phyloP scores from a whole-genome alignment of 2,888 invertebrate genomes.

The Acleris emargana region DNA sequence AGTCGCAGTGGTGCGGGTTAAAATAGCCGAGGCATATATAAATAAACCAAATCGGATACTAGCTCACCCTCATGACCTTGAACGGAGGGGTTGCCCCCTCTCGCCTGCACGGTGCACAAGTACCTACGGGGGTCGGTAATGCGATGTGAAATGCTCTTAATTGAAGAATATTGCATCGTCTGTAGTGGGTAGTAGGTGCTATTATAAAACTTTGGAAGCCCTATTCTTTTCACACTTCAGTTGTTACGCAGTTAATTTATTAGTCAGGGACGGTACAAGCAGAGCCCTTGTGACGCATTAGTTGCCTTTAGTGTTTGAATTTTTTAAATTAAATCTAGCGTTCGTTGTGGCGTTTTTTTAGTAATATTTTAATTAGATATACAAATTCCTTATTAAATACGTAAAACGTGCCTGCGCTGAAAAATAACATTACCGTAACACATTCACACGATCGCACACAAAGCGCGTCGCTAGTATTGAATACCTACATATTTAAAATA shows the following conservation, averaged over 20 bases:
- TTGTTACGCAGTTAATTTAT: too few species aligned
- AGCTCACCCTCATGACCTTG: constrained; percentile 70
- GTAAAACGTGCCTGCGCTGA: too few species aligned
- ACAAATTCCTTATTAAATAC: neutral
- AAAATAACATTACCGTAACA: too few species aligned
- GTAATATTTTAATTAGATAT: neutral
- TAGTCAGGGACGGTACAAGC: too few species aligned
- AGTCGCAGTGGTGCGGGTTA: constrained; percentile 43
- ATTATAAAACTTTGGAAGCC: too few species aligned
- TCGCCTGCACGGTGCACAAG: constrained; percentile 46
- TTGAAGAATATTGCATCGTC: constrained; percentile 32
- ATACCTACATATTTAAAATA: too few species aligned
- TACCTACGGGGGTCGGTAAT: constrained; percentile 45
- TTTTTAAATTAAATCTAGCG: neutral
- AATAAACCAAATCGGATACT: constrained; percentile 48
- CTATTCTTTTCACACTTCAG: too few species aligned
- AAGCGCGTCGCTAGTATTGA: too few species aligned
- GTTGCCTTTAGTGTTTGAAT: neutral
- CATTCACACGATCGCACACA: too few species aligned
- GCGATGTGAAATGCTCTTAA: constrained; percentile 22
- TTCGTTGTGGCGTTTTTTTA: neutral
- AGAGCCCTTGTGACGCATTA: neutral
- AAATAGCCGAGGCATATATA: constrained; percentile 45
- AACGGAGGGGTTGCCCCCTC: constrained; percentile 64
- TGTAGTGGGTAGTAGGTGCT: constrained; percentile 3